Conservation (phyloP, 2,797 vertebrate species). For the Thamnophis elegans region DNA sequence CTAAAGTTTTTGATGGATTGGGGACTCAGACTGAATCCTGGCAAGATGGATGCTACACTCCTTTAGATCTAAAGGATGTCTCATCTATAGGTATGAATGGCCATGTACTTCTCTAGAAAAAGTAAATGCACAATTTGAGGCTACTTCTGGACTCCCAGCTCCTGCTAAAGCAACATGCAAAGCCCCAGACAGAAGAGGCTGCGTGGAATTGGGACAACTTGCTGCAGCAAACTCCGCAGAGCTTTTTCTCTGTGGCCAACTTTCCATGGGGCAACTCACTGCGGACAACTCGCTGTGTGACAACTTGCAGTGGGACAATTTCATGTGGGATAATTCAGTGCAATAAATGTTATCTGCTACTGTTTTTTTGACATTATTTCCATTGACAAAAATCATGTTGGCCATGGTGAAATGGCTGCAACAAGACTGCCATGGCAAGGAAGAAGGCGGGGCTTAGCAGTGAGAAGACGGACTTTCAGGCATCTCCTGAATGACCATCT, state of each 20-base stretch:
- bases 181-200: not conserved
- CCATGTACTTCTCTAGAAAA: not conserved
- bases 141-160: not conserved
- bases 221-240: not conserved
- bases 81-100: not conserved
- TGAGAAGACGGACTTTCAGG: no score
- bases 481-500: no score
- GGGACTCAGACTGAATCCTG: not conserved
- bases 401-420: not conserved
- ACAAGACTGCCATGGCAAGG: no score
- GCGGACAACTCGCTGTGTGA: not conserved
- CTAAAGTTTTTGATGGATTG: not conserved
- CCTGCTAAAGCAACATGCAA: not conserved
- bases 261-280: not conserved
- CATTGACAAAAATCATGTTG: not conserved
- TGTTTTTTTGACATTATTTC: not conserved
- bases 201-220: not conserved
- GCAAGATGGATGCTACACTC: not conserved
- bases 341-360: not conserved
- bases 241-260: not conserved
- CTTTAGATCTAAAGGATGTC: not conserved
- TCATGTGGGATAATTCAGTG: not conserved
- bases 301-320: not conserved
- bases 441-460: no score
- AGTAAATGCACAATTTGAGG: not conserved